Base-by-base conservation (phyloP, 2,113 vertebrate genomes). In the Chloropsis cyanopogon region DNA sequence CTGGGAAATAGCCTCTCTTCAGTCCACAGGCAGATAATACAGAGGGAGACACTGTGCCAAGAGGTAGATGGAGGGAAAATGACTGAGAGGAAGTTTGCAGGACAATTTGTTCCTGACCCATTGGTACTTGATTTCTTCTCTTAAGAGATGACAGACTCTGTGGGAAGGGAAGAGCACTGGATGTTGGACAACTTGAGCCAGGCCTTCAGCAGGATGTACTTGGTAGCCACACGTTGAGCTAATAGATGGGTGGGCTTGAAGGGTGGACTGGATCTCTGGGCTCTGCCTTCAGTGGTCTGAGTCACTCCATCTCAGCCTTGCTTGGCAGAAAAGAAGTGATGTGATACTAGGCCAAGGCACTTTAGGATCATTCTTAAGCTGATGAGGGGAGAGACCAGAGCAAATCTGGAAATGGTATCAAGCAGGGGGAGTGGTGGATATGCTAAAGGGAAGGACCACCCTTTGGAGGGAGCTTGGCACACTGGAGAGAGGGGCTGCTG, bases 341-440 rank as follows among this genome's bases (percentile, higher is more conserved):
- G 10, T 28, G 35, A 7, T 39, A 42, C 22, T 59, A 63, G 11
- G 22, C 20, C 35, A 61, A 42, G 31, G 52, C 50, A 56, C 29
- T 64, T 64, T 13, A 35, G 75, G 11, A n/a, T 69, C 17, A 19
- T 52, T 79, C 44, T 77, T 56, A 47, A 84, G 12, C 7, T 78
- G 49, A 18, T 86, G n/a, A 82, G 31, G 12, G 33, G 21, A 66
- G 42, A 77, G 22, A 72, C 28, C 29, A 46, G 44, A 23, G 10
- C 39, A 64, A 57, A 46, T 46, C 23, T 61, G 37, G 35, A 78
- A 52, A 15, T 42, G 35, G 19, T 49, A 39, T 37, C 31, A 41
- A 37, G 47, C 0, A 28, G 10, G 8, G 15, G 5, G 12, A 54
- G n/a, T 2, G 1, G 7, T 44, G 5, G 53, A 10, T 25, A 28